A percentile compares a stretch with the other conserved stretches of the same genome.
Conservation (phyloP, 2,888 invertebrate species). For the Ferrisia virgata region DNA sequence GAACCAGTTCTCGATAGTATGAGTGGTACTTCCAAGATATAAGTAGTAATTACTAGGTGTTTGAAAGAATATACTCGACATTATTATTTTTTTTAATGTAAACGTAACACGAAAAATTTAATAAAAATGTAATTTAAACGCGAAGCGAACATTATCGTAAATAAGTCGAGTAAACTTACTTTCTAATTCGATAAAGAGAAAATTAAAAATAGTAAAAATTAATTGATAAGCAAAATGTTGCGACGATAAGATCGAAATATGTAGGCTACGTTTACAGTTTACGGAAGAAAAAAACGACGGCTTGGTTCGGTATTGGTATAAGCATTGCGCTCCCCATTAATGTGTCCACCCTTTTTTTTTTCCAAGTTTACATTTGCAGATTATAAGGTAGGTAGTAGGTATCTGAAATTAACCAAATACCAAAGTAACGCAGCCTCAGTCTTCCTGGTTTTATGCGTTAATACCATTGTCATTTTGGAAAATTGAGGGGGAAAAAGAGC, state of each 20-base stretch:
- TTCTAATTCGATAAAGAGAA: conserved; percentile 26
- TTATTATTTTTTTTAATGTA: conserved; percentile 20
- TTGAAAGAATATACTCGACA: not conserved
- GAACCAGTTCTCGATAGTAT: not conserved
- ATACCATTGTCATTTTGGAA: conserved; percentile 24
- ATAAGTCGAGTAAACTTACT: conserved; percentile 17
- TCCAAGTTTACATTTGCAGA: not conserved
- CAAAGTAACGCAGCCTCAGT: conserved; percentile 43
- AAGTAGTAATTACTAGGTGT: conserved; percentile 10
- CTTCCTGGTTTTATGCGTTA: conserved; percentile 44
- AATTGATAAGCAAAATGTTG: conserved; percentile 24
- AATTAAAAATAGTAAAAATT: conserved; percentile 25
- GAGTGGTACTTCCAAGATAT: not conserved
- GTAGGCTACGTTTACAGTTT: not conserved
- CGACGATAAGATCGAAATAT: conserved; percentile 16
- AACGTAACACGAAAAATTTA: conserved; percentile 16
- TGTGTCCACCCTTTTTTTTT: conserved; percentile 31
- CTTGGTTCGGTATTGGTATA: not conserved
- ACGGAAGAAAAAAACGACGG: not conserved
- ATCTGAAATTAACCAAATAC: conserved; percentile 27
- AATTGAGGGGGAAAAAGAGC: conserved; percentile 13
- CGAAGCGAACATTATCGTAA: conserved; percentile 31
- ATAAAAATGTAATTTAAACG: conserved; percentile 22
- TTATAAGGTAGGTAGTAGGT: conserved; percentile 22
- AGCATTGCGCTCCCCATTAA: not conserved